Base-by-base conservation (phyloP, 2,888 invertebrate species). In the Erebia palarica region DNA sequence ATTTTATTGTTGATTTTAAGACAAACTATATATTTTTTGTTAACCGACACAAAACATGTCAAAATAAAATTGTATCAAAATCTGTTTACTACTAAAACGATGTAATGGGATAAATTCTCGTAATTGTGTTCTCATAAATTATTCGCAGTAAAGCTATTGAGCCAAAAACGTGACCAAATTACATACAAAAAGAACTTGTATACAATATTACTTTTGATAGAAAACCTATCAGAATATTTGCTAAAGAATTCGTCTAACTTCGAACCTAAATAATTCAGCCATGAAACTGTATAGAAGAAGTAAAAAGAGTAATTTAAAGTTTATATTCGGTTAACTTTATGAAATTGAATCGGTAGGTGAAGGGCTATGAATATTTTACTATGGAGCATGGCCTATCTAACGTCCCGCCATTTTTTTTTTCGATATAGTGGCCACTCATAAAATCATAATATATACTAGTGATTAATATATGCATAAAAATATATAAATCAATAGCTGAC, bases 231-330 rank as follows among this genome's bases (percentile, higher is more conserved):
- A 49, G 7, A 63, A 49, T 7, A 13, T 47, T 63, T 14, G 9
- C 16, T 1, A 63, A 63, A 21, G 63, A 47, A 63, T 21, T 21
- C 63, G 21, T 63, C 44, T 63, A 14, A 49, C 60, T 63, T 63
- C 16, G n/a, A 16, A 42, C 16, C n/a, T n/a, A 42, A 60, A 42
- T 55, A 18, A 36, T 42, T 42, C 47, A 47, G 21, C 63, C 49
- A 4, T 49, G 14, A 49, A 21, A 21, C 47, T 63, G 13, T 21
- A 49, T 18, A 47, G 14, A 60, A 63, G 47, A 63, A 49, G 49
- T 63, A 63, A 63, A 18, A 47, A 63, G 18, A 47, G 47, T 14
- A 49, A 47, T 63, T 63, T 63, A 21, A 44, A 61, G 16, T 60
- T 60, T 36, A 59, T 59, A 36, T 59, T 59, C 36, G n/a, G 27